Base-by-base conservation (phyloP, 1,140 invertebrate genomes). In the Hyles vespertilio region DNA sequence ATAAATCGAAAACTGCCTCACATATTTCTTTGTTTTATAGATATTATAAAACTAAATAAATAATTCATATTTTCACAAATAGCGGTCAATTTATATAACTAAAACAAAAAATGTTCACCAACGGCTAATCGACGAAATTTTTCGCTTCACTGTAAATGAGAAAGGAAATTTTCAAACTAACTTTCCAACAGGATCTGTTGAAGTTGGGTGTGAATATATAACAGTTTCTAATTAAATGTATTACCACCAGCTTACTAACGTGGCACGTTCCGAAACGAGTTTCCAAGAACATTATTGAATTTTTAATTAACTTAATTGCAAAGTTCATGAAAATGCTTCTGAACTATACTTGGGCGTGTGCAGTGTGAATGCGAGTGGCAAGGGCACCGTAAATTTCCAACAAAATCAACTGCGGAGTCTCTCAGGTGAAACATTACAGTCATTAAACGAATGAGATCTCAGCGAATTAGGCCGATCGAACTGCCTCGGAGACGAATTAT, bases 391-490 rank as follows among this genome's bases (percentile, higher is more conserved):
- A 56, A 56, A 47, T 56, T 46, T 9, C 9, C 9, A 32, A 36
- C 34, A 34, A 56, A 56, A 34, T 47, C 33, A 48, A 48, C 54
- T 58, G 64, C 55, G 67, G 69, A 63, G 64, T 58, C 69, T 62
- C 62, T 67, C 73, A 76, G 74, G 74, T 77, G 72, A 79, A 75
- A 72, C 72, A 79, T 79, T 74, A 63, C 67, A 47, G 47, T 58
- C 72, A 75, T 77, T 77, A 79, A 58, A 51, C 63, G 63, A 74
- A 74, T 67, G 68, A 72, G 68, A 70, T 70, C 67, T 70, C 45
- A 43, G 61, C 60, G 59, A 77, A 77, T 77, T 77, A 75, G 69
- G 67, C 61, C 70, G 59, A 77, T 79, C 69, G 72, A 70, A 70
- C 59, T 63, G 60, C 44, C 66, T 63, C 56, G 49, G 64, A 71